These are phyloP conservation scores for Bos javanicus DNA, from an alignment of 2,113 vertebrate genomes.

Conservation along the genomic window DNA sequence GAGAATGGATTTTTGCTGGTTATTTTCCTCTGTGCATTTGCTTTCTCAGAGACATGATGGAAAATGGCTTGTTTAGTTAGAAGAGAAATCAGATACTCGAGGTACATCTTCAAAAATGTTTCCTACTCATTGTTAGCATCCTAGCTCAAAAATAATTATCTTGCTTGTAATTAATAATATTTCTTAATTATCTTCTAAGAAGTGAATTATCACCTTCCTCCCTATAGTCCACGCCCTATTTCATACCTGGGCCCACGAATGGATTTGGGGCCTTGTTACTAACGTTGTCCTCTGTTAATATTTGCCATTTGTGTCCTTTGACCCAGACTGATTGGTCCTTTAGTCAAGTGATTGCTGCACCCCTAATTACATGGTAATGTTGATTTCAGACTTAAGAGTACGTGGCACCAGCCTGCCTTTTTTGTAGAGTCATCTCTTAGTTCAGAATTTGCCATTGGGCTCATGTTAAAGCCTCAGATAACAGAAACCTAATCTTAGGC, in stretches of 20 bases:
- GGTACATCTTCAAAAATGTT: neutral
- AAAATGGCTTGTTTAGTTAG: neutral
- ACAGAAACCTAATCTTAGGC: neutral
- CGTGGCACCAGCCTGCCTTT: neutral
- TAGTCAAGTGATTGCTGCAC: neutral
- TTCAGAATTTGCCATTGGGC: neutral
- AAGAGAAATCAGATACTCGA: neutral
- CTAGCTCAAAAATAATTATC: neutral
- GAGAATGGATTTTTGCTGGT: neutral
- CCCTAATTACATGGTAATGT: neutral
- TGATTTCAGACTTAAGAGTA: neutral
- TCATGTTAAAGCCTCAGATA: neutral
- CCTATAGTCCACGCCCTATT: neutral
- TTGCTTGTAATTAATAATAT: neutral
- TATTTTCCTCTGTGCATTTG: neutral
- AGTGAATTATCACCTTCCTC: neutral
- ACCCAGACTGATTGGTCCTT: neutral
- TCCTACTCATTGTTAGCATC: neutral
- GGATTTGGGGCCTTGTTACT: neutral
- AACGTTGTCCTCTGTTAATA: neutral
- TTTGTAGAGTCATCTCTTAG: neutral
- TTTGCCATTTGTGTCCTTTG: neutral
- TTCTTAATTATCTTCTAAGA: neutral
- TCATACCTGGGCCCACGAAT: neutral
- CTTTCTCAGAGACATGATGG: neutral